A percentile compares a stretch with the other conserved stretches of the same genome.
These are phyloP conservation scores for Raja brachyura DNA, from an alignment of 2,113 vertebrate genomes.

Conservation along the genomic window DNA sequence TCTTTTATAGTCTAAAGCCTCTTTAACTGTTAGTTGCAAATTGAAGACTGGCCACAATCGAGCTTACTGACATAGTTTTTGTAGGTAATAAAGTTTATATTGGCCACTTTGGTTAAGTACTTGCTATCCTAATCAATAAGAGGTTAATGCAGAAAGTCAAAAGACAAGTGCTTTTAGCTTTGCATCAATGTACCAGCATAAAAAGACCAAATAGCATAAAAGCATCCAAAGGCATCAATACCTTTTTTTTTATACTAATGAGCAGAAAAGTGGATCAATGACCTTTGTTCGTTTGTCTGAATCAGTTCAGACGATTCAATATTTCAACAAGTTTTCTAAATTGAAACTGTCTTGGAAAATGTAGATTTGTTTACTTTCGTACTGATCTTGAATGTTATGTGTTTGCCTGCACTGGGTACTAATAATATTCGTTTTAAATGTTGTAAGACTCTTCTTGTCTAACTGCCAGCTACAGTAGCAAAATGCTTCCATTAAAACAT, in stretches of 20 bases:
- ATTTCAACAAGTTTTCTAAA: not conserved
- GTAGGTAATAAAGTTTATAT: conserved; percentile 31
- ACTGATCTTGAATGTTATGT: not conserved
- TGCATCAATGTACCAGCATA: not conserved
- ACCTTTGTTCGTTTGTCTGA: not conserved
- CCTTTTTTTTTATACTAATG: not conserved
- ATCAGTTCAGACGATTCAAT: not conserved
- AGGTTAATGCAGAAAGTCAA: conserved; percentile 37
- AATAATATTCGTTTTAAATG: not conserved
- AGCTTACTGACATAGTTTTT: conserved; percentile 3
- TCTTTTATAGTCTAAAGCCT: not conserved
- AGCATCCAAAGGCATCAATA: conserved; percentile 29
- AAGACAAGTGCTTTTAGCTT: conserved; percentile 35
- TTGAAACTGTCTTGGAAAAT: not conserved
- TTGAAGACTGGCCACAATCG: not conserved
- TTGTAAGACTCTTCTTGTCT: not conserved
- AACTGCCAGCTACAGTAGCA: not conserved
- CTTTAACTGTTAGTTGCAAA: conserved; percentile 24
- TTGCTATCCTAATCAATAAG: conserved; percentile 19
- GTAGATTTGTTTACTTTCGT: not conserved
- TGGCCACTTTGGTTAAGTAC: conserved; percentile 34
- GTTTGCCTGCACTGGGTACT: not conserved
- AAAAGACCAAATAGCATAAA: conserved; percentile 28
- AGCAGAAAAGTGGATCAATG: not conserved
- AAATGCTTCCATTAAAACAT: not conserved